A percentile compares a stretch with the other conserved stretches of the same genome.
Evolutionary conservation across 2,797 vertebrate species (phyloP).

Genomic region (Hoplostethus atlanticus): DNA sequence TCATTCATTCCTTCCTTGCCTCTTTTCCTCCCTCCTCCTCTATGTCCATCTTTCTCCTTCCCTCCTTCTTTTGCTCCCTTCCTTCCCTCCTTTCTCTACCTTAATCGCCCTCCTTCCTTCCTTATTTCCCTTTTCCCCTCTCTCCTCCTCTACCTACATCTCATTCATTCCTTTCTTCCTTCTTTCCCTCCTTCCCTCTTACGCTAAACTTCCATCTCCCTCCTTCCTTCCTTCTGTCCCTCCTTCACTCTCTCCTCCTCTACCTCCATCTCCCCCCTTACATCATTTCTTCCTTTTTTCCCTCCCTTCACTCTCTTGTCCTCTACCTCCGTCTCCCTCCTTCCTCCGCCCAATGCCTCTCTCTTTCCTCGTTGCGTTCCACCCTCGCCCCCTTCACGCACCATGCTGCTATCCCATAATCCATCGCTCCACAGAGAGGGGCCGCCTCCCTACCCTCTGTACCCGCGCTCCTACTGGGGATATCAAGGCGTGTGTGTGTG

Average conservation of each 20-base stretch:
- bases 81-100: not conserved
- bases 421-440: conserved; percentile 59
- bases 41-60: not conserved
- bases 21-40: not conserved
- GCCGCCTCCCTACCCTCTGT: conserved; percentile 44
- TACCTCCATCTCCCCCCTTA: no score
- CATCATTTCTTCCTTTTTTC: not conserved
- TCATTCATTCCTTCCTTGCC: not conserved
- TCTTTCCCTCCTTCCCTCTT: not conserved
- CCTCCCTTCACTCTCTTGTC: not conserved
- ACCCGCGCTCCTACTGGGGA: conserved; percentile 57
- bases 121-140: not conserved
- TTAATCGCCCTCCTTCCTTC: not conserved
- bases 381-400: conserved; percentile 12
- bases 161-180: not conserved
- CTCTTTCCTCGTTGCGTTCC: not conserved
- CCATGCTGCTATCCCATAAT: conserved; percentile 72
- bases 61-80: not conserved
- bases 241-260: not conserved
- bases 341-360: not conserved
- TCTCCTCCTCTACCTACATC: not conserved
- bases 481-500: conserved; percentile 48
- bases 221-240: not conserved
- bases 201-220: not conserved
- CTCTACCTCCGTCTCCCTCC: not conserved